Percentiles rank a stretch among this genome's conserved stretches.
Evolutionary conservation across 2,797 vertebrate genomes (phyloP).

Genomic region (Eulemur mongoz): DNA sequence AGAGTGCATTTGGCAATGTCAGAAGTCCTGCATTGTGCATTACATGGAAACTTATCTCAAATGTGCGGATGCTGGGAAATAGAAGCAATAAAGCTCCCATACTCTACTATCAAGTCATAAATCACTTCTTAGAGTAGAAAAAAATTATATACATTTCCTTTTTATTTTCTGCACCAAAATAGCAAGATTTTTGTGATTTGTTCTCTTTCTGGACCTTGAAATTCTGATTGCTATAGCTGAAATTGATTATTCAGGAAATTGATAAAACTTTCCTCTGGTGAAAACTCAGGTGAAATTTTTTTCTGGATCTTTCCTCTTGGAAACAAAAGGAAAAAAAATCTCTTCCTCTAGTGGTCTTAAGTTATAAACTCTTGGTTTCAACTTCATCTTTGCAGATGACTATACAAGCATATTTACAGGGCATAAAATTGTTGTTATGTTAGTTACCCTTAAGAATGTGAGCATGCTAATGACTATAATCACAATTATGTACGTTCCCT

Average conservation of each 20-base stretch:
- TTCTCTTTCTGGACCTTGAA: conserved; percentile 59
- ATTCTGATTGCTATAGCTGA: conserved; percentile 45
- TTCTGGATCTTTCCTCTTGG: conserved; percentile 14
- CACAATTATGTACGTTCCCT: neutral
- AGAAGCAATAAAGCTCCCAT: neutral
- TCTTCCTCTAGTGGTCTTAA: neutral
- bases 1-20: neutral
- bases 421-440: neutral
- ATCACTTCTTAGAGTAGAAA: conserved; percentile 68
- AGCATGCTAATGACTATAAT: neutral
- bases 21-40: neutral
- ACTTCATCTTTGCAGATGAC: neutral
- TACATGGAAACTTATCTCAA: neutral
- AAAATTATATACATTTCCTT: neutral
- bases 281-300: neutral
- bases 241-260: conserved; percentile 44
- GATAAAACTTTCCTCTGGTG: neutral
- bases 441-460: neutral
- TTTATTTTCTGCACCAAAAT: conserved; percentile 50
- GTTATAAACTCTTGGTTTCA: neutral
- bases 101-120: conserved; percentile 60
- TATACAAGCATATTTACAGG: neutral
- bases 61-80: neutral
- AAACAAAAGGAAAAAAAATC: neutral
- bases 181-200: conserved; percentile 55